These are phyloP conservation scores for Agrochola litura DNA, from an alignment of 2,888 invertebrate species.

Conservation along the genomic window DNA sequence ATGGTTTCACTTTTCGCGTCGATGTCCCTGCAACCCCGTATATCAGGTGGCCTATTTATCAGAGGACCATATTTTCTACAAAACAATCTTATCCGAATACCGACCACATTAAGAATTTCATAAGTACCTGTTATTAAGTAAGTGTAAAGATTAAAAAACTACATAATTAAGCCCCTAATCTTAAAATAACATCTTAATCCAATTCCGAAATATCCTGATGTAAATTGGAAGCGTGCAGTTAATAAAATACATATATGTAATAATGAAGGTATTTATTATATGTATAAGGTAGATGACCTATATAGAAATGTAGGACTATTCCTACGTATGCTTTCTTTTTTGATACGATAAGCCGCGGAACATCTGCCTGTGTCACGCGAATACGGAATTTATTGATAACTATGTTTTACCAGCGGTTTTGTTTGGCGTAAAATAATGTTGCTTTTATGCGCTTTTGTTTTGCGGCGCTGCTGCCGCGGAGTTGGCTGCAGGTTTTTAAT, in stretches of 20 bases:
- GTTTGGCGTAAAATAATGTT: neutral
- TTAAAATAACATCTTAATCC: conserved; percentile 48
- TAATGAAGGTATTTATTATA: conserved; percentile 22
- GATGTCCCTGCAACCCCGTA: too few species aligned
- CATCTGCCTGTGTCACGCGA: conserved; percentile 75
- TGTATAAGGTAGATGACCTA: conserved; percentile 46
- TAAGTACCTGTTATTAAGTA: conserved; percentile 9
- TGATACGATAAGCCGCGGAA: conserved; percentile 65
- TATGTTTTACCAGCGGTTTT: conserved; percentile 41
- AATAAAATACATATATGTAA: conserved; percentile 20
- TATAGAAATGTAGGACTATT: conserved; percentile 59
- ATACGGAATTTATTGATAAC: conserved; percentile 65
- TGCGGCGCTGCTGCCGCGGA: neutral
- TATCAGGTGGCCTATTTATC: neutral
- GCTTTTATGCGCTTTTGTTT: neutral
- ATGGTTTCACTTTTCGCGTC: too few species aligned
- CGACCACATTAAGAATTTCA: neutral
- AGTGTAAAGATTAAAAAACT: conserved; percentile 10
- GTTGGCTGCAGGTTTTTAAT: neutral
- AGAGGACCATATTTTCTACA: conserved; percentile 4
- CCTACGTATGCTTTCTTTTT: conserved; percentile 67
- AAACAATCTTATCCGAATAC: conserved; percentile 15
- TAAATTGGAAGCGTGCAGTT: conserved; percentile 48
- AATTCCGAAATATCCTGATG: conserved; percentile 23
- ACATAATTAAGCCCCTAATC: conserved; percentile 35